Evolutionary conservation across 2,113 vertebrate species (phyloP), one percentile per base, ranked within the genome.

Genomic region (Trochalopteron elliotii): DNA sequence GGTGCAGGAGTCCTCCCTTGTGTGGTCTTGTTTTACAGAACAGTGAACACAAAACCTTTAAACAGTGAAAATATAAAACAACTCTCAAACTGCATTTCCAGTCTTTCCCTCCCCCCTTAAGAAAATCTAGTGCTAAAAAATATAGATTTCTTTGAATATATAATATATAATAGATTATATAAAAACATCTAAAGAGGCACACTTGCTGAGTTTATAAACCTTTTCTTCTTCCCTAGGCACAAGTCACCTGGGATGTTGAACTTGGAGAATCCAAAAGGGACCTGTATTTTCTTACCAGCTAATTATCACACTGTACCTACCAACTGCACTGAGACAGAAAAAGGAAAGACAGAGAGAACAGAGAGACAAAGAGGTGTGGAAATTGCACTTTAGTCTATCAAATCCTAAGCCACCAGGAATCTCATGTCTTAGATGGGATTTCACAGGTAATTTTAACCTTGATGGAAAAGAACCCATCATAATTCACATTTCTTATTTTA

Each of bases 251-350:
- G 97, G 95, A 97, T 82, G 82, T 67, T 95, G 63, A 84, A 96
- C 87, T 20, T 3, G 35, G 89, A 97, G 95, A 95, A 93, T 95
- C 95, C 97, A 96, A 92, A 80, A 74, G 95, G 97, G 97, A 96
- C 83, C 70, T 97, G 85, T 96, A 97, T 95, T 97, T 97, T 77
- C 89, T 93, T 93, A 90, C 93, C 89, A 92, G 57, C 96, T 98
- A 97, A 98, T 97, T 97, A 97, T 96, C 96, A 87, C 81, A 30
- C 94, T 97, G 86, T 96, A 94, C 84, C 89, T 95, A 96, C 96
- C 83, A 94, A 91, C 92, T 97, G 96, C 77, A 89, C 94, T 92
- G 47, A 72, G 83, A 88, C 84, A 91, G 92, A 93, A 89, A 92
- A 95, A 67, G 33, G 50, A 72, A 78, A 60, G 37, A 87, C 35